Evolutionary conservation across 2,888 invertebrate species (phyloP), one percentile per base, ranked within the genome.

Genomic region (Nipponacmea schrenckii): DNA sequence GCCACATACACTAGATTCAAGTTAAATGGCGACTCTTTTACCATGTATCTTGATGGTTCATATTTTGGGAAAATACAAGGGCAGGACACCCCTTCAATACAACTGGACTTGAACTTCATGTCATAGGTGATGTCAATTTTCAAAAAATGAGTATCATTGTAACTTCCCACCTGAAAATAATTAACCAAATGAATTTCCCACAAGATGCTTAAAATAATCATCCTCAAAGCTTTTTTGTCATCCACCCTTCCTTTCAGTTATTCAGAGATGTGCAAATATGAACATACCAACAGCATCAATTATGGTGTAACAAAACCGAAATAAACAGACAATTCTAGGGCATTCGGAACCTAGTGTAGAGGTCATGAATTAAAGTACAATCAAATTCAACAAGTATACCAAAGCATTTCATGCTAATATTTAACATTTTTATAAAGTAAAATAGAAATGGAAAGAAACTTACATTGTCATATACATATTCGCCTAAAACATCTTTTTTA

Each of bases 1-100:
- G 89, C 85, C n/a, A 89, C 80, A 17, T 85, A 89, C 1, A 87
- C 85, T 31, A 90, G 69, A 73, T 89, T 88, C 5, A 90, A 83
- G 68, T 84, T 81, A 45, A 80, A 71, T 15, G 81, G 74, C 44
- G 84, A 80, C 44, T 78, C 71, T 44, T 80, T 76, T 45, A 76
- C 72, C 84, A 86, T 85, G 78, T 82, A 85, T 7, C 84, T 77
- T 0, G 85, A 83, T 8, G 83, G 84, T 63, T 77, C 73, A 68
- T 82, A 78, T 14, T 74, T 75, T 0, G 84, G 80, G 70, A 83
- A 83, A 14, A 72, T 69, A 74, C 85, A 86, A 20, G 72, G 46
- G 62, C 82, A 84, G 31, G 79, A 56, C 0, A 74, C 74, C 24
- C 69, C 62, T 10, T 70, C 64, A 0, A 68, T 70, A 73, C 86